Evolutionary conservation across 2,888 invertebrate species (phyloP), one percentile per base, ranked within the genome.

Genomic region (Caenorhabditis doughertyi): DNA sequence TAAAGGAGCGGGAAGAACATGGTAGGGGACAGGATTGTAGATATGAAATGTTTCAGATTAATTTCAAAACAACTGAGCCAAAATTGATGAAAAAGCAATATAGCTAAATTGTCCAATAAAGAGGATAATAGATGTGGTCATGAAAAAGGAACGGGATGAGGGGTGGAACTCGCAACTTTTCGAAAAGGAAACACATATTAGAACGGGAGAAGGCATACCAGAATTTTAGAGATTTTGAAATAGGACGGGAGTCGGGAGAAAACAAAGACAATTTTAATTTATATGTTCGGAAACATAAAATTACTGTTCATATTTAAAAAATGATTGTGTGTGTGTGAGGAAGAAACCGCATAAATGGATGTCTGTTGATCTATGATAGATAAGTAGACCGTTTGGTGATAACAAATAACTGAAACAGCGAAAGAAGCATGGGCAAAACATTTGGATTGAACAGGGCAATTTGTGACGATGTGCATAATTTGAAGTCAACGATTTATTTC

Each of bases 81-180:
- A 47, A 18, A 3, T 1, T 47, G 44, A 39, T 7, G 18, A 47
- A n/a, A 4, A 47, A 47, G 18, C 44, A 18, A 18, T 47, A 47
- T 13, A 47, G 18, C 39, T 39, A 47, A 47, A 18, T 5, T 18
- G n/a, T 47, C 13, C 18, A 13, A 42, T 8, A 13, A 13, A 18
- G 44, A 18, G 11, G 18, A 47, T 47, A 64, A 21, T 21, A 27
- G 47, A 21, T 25, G 29, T 32, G 25, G 44, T 32, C n/a, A 35
- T n/a, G 55, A 39, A 55, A 55, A 56, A 64, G 32, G 13, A 62
- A 60, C 23, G 64, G 53, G 25, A 56, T 23, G 9, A 25, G 77
- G 53, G 49, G 18, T 13, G 35, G 32, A 51, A 65, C 74, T 64
- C 74, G 74, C 74, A 73, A 72, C 32, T 25, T 64, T 70, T 79